Evolutionary conservation across 2,888 invertebrate genomes (phyloP).

Genomic region (Morpho helenor): DNA sequence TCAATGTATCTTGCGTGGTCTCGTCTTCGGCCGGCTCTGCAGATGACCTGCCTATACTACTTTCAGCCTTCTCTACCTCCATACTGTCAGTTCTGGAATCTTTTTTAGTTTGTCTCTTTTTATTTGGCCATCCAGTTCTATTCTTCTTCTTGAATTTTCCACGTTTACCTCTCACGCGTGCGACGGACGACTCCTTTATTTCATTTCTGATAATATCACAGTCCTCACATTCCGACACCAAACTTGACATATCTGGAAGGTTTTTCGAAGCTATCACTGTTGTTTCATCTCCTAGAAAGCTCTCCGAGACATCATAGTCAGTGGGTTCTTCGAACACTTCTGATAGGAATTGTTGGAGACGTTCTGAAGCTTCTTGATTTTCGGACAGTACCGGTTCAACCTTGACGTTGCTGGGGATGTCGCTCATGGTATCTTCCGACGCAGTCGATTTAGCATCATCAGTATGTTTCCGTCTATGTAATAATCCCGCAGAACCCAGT

Average conservation of each 20-base stretch:
- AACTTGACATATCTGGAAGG: constrained; percentile 64
- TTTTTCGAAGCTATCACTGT: constrained; percentile 52
- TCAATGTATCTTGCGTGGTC: constrained; percentile 49
- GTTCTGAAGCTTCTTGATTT: constrained; percentile 56
- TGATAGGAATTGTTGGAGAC: constrained; percentile 63
- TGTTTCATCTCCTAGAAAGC: constrained; percentile 54
- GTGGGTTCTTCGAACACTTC: constrained; percentile 67
- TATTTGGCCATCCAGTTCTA: constrained; percentile 89
- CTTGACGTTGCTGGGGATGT: constrained; percentile 50
- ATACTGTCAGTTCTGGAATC: constrained; percentile 47
- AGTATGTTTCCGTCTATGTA: constrained; percentile 71
- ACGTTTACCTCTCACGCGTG: constrained; percentile 47
- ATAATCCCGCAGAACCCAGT: constrained; percentile 81
- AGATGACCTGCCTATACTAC: constrained; percentile 54
- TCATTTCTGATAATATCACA: constrained; percentile 65
- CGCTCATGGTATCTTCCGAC: constrained; percentile 65
- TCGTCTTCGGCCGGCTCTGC: constrained; percentile 55
- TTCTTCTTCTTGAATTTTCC: constrained; percentile 85
- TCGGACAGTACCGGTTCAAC: constrained; percentile 51
- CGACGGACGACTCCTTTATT: constrained; percentile 43
- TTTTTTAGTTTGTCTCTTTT: constrained; percentile 61
- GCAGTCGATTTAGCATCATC: constrained; percentile 70
- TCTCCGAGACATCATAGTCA: constrained; percentile 71
- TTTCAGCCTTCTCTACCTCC: constrained; percentile 47
- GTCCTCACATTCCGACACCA: constrained; percentile 65